Evolutionary conservation across 2,888 invertebrate species (phyloP).

Genomic region (Epiblema foenella): DNA sequence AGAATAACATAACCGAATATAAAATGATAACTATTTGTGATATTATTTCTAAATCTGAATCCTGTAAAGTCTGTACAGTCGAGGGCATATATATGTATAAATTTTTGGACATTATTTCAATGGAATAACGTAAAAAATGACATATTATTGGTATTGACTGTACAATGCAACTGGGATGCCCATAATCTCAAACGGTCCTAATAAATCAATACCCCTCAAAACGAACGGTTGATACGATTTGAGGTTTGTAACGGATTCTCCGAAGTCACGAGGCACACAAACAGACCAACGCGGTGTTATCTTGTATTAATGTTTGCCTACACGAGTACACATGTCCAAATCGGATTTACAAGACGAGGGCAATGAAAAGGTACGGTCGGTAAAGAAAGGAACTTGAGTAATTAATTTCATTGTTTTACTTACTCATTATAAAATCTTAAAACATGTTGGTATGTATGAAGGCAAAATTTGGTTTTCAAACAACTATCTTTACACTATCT

Average conservation of each 20-base stretch:
- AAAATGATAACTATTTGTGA: too few relatives aligned
- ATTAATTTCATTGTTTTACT: not conserved
- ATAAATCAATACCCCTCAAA: slow-evolving; percentile 32
- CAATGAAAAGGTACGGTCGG: slow-evolving; percentile 57
- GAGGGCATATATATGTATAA: too few relatives aligned
- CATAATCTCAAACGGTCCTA: not conserved
- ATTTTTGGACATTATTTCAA: too few relatives aligned
- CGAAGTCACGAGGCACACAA: slow-evolving; percentile 55
- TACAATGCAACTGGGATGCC: not conserved
- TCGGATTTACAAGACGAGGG: slow-evolving; percentile 75
- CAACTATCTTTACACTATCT: too few relatives aligned
- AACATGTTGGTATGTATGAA: not conserved
- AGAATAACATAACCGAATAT: too few relatives aligned
- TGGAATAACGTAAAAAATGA: too few relatives aligned
- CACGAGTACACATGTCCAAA: slow-evolving; percentile 81
- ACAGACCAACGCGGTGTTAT: slow-evolving; percentile 74
- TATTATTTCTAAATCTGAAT: too few relatives aligned
- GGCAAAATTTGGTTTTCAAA: not conserved
- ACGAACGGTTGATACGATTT: slow-evolving; percentile 3
- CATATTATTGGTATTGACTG: too few relatives aligned
- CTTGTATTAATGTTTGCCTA: slow-evolving; percentile 76
- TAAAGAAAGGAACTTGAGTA: slow-evolving; percentile 51
- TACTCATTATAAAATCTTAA: not conserved
- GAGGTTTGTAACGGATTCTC: slow-evolving; percentile 34
- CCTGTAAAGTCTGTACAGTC: too few relatives aligned